A percentile compares a stretch with the other conserved stretches of the same genome.
Conservation (phyloP, 2,113 vertebrate species). For the Ia io region DNA sequence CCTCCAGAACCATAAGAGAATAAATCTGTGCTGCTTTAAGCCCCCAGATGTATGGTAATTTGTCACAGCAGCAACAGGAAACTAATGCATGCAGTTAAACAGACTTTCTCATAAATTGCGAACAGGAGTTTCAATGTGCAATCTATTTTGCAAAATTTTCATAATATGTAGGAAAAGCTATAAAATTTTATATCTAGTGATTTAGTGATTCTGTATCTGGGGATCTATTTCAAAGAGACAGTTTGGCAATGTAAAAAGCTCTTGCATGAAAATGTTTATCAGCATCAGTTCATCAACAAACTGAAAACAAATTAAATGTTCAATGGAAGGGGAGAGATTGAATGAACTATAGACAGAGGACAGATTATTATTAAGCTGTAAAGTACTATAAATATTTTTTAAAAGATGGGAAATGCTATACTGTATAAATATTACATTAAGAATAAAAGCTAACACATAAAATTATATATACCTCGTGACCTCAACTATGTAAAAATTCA, state of each 20-base stretch:
- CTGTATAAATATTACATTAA: not conserved
- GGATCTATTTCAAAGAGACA: constrained; percentile 12
- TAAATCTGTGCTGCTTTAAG: not conserved
- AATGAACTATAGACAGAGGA: not conserved
- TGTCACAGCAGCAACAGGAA: not conserved
- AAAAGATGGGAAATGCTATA: not conserved
- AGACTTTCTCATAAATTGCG: not conserved
- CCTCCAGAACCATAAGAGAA: not conserved
- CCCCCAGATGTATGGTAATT: not conserved
- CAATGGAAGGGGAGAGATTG: not conserved
- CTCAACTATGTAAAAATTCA: not conserved
- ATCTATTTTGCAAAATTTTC: not conserved
- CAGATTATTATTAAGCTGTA: not conserved
- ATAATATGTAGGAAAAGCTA: not conserved
- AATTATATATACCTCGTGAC: not conserved
- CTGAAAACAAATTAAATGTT: constrained; percentile 3
- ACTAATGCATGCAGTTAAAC: not conserved
- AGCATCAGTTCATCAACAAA: not conserved
- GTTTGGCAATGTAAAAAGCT: not conserved
- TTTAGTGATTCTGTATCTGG: not conserved
- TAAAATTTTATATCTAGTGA: not conserved
- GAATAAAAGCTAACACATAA: constrained; percentile 16
- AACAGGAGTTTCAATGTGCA: not conserved
- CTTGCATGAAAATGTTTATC: not conserved
- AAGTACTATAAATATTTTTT: not conserved